Conservation (phyloP, 2,797 vertebrate genomes). For the Pipistrellus nathusii region DNA sequence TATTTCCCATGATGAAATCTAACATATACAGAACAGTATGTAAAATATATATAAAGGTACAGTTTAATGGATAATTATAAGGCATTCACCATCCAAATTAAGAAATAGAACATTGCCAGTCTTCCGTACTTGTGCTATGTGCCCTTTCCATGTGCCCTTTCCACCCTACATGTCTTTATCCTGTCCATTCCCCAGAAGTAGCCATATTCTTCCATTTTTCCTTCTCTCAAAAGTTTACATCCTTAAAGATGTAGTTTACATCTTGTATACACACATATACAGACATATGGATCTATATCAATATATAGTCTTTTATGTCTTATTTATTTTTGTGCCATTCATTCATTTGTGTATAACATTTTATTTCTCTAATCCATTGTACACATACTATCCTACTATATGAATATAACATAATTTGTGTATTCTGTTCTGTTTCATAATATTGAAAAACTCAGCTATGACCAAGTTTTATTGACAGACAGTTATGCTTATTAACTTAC, state of each 20-base stretch:
- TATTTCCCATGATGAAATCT: not conserved
- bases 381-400: not conserved
- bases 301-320: not conserved
- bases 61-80: not conserved
- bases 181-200: not conserved
- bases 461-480: not conserved
- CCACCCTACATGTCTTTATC: not conserved
- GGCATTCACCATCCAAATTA: not conserved
- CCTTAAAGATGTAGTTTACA: not conserved
- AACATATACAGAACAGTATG: not conserved
- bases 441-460: not conserved
- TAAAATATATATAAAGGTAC: not conserved
- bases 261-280: not conserved
- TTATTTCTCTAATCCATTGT: not conserved
- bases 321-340: not conserved
- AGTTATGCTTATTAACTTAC: not conserved
- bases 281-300: not conserved
- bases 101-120: not conserved
- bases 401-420: not conserved
- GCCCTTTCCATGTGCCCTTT: not conserved
- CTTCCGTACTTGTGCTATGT: not conserved
- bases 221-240: slow-evolving; percentile 35
- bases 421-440: slow-evolving; percentile 26
- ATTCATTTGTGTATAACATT: not conserved
- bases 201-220: not conserved